Conservation (phyloP, 2,113 vertebrate genomes). For the Gavialis gangeticus region DNA sequence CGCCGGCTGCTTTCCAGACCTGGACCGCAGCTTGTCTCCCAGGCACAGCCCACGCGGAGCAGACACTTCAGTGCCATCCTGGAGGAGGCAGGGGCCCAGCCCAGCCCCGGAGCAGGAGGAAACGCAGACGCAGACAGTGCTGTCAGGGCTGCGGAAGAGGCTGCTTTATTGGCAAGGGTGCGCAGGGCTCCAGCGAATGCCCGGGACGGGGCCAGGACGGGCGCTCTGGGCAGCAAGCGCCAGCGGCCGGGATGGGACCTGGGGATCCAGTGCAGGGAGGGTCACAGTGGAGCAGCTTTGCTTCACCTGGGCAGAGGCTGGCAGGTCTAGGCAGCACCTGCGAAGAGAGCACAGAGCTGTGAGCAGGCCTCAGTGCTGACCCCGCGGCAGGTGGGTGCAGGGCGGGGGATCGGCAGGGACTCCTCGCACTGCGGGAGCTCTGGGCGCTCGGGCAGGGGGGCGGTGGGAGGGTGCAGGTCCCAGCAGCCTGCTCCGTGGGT, state of each 20-base stretch:
- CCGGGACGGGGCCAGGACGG: slow-evolving; percentile 18
- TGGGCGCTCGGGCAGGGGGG: neutral
- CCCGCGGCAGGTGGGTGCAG: rapidly evolving
- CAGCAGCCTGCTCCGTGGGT: too few species aligned
- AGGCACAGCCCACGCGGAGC: too few species aligned
- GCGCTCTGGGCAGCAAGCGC: neutral
- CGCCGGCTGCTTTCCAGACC: too few species aligned
- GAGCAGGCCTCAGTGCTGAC: neutral
- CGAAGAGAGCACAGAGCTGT: slow-evolving; percentile 5
- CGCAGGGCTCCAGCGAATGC: rapidly evolving
- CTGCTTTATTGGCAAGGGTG: slow-evolving; percentile 65
- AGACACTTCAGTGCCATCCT: too few species aligned
- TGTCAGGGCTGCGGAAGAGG: rapidly evolving
- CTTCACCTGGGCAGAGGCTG: neutral
- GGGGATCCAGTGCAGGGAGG: rapidly evolving
- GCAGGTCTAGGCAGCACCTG: neutral
- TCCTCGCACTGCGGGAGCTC: neutral
- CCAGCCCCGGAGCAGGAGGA: rapidly evolving
- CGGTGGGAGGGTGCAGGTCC: too few species aligned
- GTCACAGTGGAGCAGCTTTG: neutral
- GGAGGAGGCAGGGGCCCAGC: neutral
- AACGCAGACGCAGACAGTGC: neutral
- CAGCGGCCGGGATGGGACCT: too few species aligned
- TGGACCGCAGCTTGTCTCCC: too few species aligned
- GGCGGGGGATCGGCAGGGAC: rapidly evolving